phyloP scores from a whole-genome alignment of 1,140 invertebrate genomes.

The Cryptotermes secundus region DNA sequence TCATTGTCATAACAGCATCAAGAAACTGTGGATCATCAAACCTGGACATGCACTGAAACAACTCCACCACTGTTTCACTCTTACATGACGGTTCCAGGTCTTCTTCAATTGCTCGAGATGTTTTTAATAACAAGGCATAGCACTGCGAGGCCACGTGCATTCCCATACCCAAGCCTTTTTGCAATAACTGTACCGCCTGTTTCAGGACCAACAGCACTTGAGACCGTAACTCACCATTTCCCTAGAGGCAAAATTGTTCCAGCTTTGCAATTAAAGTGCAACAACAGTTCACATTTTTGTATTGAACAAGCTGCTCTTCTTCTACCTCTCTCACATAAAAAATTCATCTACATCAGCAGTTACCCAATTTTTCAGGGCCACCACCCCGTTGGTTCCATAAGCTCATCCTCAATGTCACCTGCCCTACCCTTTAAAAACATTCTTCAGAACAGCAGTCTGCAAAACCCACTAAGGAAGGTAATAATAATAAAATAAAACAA shows the following conservation, averaged over 20 bases:
- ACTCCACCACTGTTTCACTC: neutral
- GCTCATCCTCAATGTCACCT: no score
- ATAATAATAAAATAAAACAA: no score
- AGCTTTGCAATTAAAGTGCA: neutral
- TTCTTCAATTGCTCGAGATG: neutral
- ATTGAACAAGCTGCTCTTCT: no score
- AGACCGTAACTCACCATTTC: neutral
- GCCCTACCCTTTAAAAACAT: no score
- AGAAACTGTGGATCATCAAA: neutral
- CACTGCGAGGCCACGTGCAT: neutral
- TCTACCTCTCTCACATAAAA: no score
- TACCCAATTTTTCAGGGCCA: no score
- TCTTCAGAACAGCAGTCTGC: no score
- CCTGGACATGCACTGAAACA: neutral
- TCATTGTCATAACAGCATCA: neutral
- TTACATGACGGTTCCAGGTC: neutral
- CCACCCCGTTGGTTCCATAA: no score
- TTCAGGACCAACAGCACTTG: neutral
- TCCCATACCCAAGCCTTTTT: neutral
- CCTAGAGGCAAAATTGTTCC: neutral
- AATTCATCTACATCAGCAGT: no score
- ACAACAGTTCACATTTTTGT: neutral
- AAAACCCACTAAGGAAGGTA: no score
- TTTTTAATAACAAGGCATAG: neutral
- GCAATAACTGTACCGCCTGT: neutral